These are phyloP conservation scores for Pachyseris speciosa DNA, from an alignment of 64 coral and sea anemone genomes.

Conservation along the genomic window DNA sequence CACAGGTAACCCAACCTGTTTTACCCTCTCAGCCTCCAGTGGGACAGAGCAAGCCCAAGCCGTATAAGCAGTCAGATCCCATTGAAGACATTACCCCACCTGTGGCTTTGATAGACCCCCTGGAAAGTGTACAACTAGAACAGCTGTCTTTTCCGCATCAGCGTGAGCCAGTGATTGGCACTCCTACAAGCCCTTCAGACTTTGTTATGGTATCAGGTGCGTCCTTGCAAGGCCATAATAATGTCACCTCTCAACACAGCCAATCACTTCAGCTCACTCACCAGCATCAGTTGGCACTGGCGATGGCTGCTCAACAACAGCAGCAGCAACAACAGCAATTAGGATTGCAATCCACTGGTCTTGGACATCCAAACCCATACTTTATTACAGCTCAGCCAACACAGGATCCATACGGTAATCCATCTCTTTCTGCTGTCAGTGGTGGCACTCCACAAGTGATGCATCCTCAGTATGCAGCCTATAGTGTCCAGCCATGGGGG, in stretches of 20 bases:
- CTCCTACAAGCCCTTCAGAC: conserved; percentile 87
- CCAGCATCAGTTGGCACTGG: conserved; percentile 84
- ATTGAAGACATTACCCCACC: conserved; percentile 70
- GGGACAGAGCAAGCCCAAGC: conserved; percentile 51
- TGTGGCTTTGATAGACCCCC: conserved; percentile 69
- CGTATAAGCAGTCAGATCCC: conserved; percentile 39
- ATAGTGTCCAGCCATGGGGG: conserved; percentile 92
- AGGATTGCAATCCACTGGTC: conserved; percentile 66
- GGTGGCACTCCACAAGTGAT: conserved; percentile 79
- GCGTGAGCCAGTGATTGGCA: conserved; percentile 65
- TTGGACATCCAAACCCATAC: conserved; percentile 83
- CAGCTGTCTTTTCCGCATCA: conserved; percentile 71
- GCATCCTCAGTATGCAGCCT: conserved; percentile 91
- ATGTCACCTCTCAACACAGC: conserved; percentile 42
- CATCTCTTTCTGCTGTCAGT: conserved; percentile 79
- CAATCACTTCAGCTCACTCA: conserved; percentile 73
- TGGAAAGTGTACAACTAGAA: conserved; percentile 70
- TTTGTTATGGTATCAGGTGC: conserved; percentile 85
- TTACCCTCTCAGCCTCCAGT: conserved; percentile 29
- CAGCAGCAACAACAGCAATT: conserved; percentile 74
- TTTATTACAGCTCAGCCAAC: conserved; percentile 84
- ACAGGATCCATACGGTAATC: conserved; percentile 91
- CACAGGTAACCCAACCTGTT: conserved; percentile 41
- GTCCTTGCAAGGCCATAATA: conserved; percentile 44
- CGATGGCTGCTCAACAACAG: conserved; percentile 79